Base-by-base conservation (phyloP, 2,113 vertebrate species). In the Syngnathus typhle region DNA sequence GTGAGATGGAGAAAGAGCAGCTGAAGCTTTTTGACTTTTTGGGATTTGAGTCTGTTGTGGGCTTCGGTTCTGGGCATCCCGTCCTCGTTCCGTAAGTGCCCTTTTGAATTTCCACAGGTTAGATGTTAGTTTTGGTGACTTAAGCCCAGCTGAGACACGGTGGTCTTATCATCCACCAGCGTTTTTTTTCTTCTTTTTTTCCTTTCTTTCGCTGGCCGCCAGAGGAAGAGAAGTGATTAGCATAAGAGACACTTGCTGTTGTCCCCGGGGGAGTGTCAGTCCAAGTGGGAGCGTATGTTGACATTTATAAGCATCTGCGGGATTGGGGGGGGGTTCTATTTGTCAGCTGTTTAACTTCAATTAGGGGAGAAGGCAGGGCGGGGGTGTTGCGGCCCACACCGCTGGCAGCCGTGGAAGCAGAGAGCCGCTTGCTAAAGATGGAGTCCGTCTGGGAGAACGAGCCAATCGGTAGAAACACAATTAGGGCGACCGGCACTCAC, bases 251-350 rank as follows among this genome's bases (percentile, higher is more conserved):
- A 76, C 47, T 80, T 46, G 61, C 78, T 70, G 63, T 41, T 70
- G 65, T 88, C 85, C 88, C 84, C 69, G 37, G 84, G 88, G 88
- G 81, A 75, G 81, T 88, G 87, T 88, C 88, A 83, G 54, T 87
- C 84, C 87, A 82, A 89, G 84, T 81, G 85, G 84, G 82, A 88
- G 77, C 79, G 79, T 80, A 84, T 88, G 88, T 87, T 85, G 84
- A 86, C 88, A 88, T 88, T 89, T 88, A 88, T 75, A 84, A 87
- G 82, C 88, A 88, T 88, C 78, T 85, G 54, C 6, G 37, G 59
- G 46, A 32, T 72, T 59, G 52, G 1, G 52, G 52, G 7, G 19
- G 15, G 47, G 47, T 7, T n/a, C 2, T 49, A 49, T 49, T 49
- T 49, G 47, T 49, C 47, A 49, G 47, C 47, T 49, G 47, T 49